phyloP scores from a whole-genome alignment of 2,797 vertebrate genomes.

The Sarcophilus harrisii region DNA sequence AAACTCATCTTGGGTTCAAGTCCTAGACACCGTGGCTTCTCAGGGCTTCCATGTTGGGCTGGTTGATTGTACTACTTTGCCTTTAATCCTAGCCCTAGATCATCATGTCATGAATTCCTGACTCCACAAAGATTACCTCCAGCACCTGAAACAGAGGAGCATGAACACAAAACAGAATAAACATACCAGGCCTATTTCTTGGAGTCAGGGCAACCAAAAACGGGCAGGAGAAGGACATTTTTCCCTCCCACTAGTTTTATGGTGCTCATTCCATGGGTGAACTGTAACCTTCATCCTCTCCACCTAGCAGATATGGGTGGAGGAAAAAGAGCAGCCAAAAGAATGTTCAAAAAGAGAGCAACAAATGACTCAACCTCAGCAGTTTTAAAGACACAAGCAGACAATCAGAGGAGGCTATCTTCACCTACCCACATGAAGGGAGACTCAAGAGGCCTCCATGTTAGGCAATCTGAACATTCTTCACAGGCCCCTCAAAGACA shows the following conservation, averaged over 20 bases:
- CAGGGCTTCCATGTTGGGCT: neutral
- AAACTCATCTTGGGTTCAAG: neutral
- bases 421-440: neutral
- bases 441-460: neutral
- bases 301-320: neutral
- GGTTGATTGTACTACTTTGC: neutral
- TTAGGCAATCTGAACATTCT: neutral
- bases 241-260: neutral
- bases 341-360: neutral
- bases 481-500: neutral
- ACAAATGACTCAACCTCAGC: neutral
- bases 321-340: neutral
- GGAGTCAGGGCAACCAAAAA: neutral
- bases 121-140: neutral
- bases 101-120: neutral
- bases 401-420: neutral
- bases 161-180: neutral
- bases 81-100: neutral
- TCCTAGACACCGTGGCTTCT: neutral
- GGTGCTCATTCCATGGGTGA: neutral
- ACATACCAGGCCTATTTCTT: neutral
- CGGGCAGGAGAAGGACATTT: neutral
- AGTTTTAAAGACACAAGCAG: neutral
- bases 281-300: neutral
- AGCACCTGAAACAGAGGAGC: neutral